phyloP scores from a whole-genome alignment of 1,140 invertebrate genomes.

The Drosophila rhopaloa region DNA sequence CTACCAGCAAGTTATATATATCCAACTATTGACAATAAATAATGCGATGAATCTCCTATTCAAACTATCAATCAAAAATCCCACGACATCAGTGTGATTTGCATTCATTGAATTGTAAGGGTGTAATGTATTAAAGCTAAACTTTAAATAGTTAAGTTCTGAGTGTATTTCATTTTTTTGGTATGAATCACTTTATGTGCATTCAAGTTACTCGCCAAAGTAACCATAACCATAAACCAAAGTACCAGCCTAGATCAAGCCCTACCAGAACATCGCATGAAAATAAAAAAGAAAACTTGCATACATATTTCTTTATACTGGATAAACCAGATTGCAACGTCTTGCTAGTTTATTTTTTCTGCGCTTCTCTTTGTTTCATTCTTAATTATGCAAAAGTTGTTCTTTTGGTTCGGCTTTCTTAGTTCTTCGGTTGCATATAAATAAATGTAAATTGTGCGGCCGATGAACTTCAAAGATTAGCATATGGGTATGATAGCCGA shows the following conservation, averaged over 20 bases:
- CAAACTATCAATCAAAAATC: not conserved
- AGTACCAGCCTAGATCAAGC: constrained; percentile 3
- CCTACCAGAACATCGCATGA: not conserved
- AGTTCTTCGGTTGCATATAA: constrained; percentile 22
- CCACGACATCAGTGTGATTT: not conserved
- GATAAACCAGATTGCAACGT: constrained; percentile 59
- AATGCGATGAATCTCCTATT: not conserved
- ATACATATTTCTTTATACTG: constrained; percentile 40
- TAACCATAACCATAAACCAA: too few species aligned
- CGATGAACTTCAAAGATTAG: constrained; percentile 53
- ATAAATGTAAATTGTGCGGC: constrained; percentile 25
- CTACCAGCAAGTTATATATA: too few species aligned
- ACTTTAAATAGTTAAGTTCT: too few species aligned
- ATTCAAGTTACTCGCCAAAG: not conserved
- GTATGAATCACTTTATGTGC: not conserved
- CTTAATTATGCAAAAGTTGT: constrained; percentile 50
- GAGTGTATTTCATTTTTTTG: not conserved
- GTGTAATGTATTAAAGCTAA: too few species aligned
- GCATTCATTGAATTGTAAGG: not conserved
- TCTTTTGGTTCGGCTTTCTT: constrained; percentile 11
- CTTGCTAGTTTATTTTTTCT: constrained; percentile 45
- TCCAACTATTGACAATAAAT: too few species aligned
- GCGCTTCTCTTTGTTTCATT: constrained; percentile 8
- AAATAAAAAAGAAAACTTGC: constrained; percentile 3
- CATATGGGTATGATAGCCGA: constrained; percentile 16